Conservation (phyloP, 2,113 vertebrate species). For the Amia ocellicauda region DNA sequence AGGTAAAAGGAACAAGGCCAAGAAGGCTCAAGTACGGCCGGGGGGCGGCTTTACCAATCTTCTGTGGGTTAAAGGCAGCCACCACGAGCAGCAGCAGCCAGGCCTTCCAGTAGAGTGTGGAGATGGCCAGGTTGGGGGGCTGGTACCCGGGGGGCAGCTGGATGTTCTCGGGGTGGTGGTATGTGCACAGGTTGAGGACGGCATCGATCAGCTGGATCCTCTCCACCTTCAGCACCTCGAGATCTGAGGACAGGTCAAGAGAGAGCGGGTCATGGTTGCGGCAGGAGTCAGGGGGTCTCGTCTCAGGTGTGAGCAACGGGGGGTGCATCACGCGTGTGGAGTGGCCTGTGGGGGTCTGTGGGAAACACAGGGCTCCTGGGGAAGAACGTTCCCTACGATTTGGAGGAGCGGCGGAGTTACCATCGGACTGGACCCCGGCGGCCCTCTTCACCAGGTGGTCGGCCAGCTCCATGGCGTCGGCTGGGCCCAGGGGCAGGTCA, state of each 20-base stretch:
- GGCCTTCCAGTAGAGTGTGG: conserved; percentile 95
- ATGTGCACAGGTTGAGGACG: conserved; percentile 93
- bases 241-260: conserved; percentile 70
- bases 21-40: too few species aligned
- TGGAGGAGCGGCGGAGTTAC: conserved; percentile 42
- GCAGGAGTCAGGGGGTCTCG: too few species aligned
- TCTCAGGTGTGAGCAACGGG: too few species aligned
- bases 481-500: conserved; percentile 89
- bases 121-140: conserved; percentile 93
- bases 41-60: conserved; percentile 75
- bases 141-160: conserved; percentile 94
- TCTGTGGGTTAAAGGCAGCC: conserved; percentile 93
- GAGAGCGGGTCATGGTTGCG: too few species aligned
- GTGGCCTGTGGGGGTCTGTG: too few species aligned
- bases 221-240: conserved; percentile 91
- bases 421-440: conserved; percentile 87
- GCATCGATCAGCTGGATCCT: conserved; percentile 93
- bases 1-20: neutral
- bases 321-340: too few species aligned
- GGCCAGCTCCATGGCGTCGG: conserved; percentile 94
- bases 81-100: conserved; percentile 94
- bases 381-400: too few species aligned
- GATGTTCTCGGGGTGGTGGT: conserved; percentile 97
- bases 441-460: conserved; percentile 96
- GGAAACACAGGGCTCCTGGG: too few species aligned